Evolutionary conservation across 1,140 invertebrate genomes (phyloP), one percentile per base, ranked within the genome.

Genomic region (Hetaerina americana): DNA sequence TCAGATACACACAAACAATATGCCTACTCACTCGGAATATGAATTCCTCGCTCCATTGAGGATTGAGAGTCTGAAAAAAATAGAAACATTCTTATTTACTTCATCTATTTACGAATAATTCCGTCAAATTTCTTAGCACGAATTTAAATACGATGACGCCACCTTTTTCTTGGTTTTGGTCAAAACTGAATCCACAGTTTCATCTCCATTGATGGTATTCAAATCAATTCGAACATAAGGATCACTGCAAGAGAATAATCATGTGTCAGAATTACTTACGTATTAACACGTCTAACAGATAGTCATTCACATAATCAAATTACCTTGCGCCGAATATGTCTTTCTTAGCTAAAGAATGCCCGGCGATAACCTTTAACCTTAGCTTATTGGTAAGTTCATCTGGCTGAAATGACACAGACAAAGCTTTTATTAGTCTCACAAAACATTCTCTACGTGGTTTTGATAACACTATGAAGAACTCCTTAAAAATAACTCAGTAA

Each of bases 321-420:
- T 83, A 94, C 93, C 92, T 96, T 76, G 95, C 95, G 78, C 96
- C 96, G 87, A 98, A 98, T 77, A 98, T 97, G 81, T 98, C 96
- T 82, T 98, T 98, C 80, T 96, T 97, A 27, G 96, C 95, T 78
- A 98, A 84, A 76, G 93, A 90, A 81, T 92, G 90, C 28, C 94
- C 96, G 76, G 89, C 89, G 72, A 96, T 86, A 70, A 98, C 90
- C 81, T 88, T 90, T 77, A 95, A 83, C 76, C 92, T 87, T 77
- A 95, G 81, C 78, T 90, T 86, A 80, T 86, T 89, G 77, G 88
- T 88, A 74, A 87, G 85, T 77, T 90, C 88, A 79, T 90, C 89
- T 80, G 86, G 87, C 90, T 92, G 82, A 27, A 75, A 77, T n/a
- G n/a, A n/a, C n/a, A n/a, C n/a, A n/a, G n/a, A n/a, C n/a, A n/a